These are phyloP conservation scores for Ameiurus melas DNA, from an alignment of 2,113 vertebrate genomes.

Conservation along the genomic window DNA sequence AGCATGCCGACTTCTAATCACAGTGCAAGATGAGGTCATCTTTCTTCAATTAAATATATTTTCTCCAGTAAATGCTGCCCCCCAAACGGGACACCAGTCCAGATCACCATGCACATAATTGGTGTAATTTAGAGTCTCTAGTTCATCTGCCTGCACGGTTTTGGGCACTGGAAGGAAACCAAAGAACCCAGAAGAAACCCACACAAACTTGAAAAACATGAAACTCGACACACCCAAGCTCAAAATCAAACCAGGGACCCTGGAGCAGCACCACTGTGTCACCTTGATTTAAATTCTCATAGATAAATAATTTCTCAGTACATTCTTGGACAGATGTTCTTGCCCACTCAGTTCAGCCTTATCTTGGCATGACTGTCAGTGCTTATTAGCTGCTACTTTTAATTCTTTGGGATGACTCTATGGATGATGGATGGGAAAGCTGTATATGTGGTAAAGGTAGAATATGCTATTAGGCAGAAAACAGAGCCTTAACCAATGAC, in stretches of 20 bases:
- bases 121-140: not conserved
- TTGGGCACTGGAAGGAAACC: not conserved
- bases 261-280: not conserved
- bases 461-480: slow-evolving; percentile 50
- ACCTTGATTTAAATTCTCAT: slow-evolving; percentile 8
- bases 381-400: slow-evolving; percentile 49
- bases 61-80: not conserved
- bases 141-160: not conserved
- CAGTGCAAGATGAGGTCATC: not conserved
- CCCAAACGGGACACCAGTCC: not conserved
- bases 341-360: slow-evolving; percentile 5
- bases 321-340: slow-evolving; percentile 33
- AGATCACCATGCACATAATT: not conserved
- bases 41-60: not conserved
- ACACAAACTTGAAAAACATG: not conserved
- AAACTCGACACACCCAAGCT: not conserved
- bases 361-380: slow-evolving; percentile 35
- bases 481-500: slow-evolving; percentile 55
- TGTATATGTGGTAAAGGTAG: slow-evolving; percentile 49
- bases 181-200: not conserved
- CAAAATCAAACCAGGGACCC: not conserved
- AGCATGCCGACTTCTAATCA: not conserved
- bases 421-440: slow-evolving; percentile 52
- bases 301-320: slow-evolving; percentile 40
- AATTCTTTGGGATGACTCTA: slow-evolving; percentile 45